Percentiles rank a stretch among this genome's conserved stretches.
Conservation (phyloP, 2,113 vertebrate species). For the Damaliscus lunatus region DNA sequence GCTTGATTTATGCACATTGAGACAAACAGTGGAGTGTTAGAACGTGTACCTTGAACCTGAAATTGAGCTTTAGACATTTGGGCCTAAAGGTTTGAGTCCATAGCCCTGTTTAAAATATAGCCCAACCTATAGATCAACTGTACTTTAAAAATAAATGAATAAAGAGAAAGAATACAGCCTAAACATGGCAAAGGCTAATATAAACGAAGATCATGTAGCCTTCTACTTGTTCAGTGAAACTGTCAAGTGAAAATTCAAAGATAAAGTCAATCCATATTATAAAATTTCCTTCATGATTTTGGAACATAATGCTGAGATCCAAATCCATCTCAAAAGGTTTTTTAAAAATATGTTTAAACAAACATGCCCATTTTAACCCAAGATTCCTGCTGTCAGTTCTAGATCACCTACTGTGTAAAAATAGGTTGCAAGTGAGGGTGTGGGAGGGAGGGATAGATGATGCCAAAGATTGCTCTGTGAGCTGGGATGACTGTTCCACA, state of each 20-base stretch:
- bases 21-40: background rate
- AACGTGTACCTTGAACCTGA: background rate
- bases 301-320: constrained; percentile 1
- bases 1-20: background rate
- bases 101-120: background rate
- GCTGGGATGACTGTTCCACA: background rate
- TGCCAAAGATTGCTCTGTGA: background rate
- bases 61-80: background rate
- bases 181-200: background rate
- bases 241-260: background rate
- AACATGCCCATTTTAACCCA: background rate
- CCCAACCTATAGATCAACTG: background rate
- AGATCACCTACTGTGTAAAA: background rate
- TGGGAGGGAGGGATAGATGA: background rate
- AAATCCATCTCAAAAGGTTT: background rate
- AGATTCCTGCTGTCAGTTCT: background rate
- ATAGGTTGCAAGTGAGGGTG: too few relatives aligned
- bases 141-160: background rate
- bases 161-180: background rate
- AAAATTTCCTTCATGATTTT: constrained; percentile 23
- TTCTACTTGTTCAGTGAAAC: background rate
- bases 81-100: background rate
- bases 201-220: background rate
- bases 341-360: background rate
- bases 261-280: background rate